Conservation (phyloP, 1,140 invertebrate species). For the Nymphalis io region DNA sequence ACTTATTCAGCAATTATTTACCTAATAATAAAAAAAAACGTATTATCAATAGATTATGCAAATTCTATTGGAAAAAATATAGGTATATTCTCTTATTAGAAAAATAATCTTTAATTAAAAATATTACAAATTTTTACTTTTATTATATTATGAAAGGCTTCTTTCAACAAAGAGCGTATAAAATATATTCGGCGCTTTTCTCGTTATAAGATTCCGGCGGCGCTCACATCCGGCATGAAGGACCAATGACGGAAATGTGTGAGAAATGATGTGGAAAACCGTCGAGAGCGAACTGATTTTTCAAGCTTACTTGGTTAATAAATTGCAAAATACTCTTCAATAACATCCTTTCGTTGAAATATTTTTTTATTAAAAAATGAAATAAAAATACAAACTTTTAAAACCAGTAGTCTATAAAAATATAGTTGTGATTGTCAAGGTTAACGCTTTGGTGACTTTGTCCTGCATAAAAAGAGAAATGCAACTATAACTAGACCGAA, state of each 20-base stretch:
- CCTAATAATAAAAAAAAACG: no score
- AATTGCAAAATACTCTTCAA: constrained; percentile 21
- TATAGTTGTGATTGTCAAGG: constrained; percentile 42
- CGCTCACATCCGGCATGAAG: constrained; percentile 60
- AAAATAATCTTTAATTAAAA: not conserved
- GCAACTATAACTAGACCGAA: constrained; percentile 68
- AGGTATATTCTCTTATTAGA: no score
- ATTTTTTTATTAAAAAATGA: not conserved
- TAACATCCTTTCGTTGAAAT: not conserved
- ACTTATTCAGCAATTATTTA: no score
- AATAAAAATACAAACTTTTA: not conserved
- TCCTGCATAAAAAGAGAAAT: constrained; percentile 49
- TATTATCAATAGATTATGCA: no score
- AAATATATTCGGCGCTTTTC: constrained; percentile 47
- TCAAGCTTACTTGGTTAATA: constrained; percentile 30
- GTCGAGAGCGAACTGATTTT: constrained; percentile 32
- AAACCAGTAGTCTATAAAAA: constrained; percentile 8
- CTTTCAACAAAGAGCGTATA: constrained; percentile 21
- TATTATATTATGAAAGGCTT: constrained; percentile 19
- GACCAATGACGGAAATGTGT: constrained; percentile 57
- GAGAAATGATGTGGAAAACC: constrained; percentile 55
- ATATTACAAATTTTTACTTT: constrained; percentile 3
- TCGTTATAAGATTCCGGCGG: constrained; percentile 66
- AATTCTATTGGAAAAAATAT: no score
- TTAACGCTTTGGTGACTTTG: constrained; percentile 42